phyloP scores from a whole-genome alignment of 2,113 vertebrate genomes.

The Onychostruthus taczanowskii region DNA sequence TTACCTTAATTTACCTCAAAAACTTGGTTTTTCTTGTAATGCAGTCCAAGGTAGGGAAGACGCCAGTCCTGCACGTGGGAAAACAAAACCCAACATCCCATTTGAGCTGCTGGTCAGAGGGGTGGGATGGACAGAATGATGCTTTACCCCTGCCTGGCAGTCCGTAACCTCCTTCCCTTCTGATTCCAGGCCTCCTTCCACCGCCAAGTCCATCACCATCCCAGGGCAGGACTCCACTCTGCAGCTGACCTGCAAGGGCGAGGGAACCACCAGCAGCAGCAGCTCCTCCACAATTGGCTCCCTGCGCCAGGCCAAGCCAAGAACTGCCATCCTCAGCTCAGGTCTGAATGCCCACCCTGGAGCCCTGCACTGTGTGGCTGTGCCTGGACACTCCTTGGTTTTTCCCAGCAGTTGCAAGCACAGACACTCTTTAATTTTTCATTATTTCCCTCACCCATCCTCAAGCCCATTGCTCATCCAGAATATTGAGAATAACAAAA shows the following conservation, averaged over 20 bases:
- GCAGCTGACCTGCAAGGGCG: conserved; percentile 95
- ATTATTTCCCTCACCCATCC: background rate
- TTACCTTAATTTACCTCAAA: background rate
- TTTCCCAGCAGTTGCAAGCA: background rate
- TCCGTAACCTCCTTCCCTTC: background rate
- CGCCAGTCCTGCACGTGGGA: background rate
- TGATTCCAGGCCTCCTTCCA: conserved; percentile 77
- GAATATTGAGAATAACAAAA: background rate
- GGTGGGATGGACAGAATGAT: background rate
- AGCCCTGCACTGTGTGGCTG: background rate
- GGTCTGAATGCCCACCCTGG: conserved; percentile 68
- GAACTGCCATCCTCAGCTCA: conserved; percentile 83
- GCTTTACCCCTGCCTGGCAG: background rate
- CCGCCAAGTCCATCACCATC: conserved; percentile 91
- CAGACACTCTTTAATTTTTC: background rate
- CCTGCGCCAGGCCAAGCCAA: conserved; percentile 76
- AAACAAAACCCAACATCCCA: background rate
- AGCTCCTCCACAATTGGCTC: conserved; percentile 73
- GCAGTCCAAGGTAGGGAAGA: background rate
- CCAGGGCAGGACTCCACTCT: conserved; percentile 88
- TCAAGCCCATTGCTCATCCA: background rate
- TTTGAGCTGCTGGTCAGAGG: background rate
- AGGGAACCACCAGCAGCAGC: conserved; percentile 78
- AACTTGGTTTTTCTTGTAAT: background rate
- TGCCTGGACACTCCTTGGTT: background rate